Evolutionary conservation across 2,113 vertebrate species (phyloP).

Genomic region (Myiagra hebetior): DNA sequence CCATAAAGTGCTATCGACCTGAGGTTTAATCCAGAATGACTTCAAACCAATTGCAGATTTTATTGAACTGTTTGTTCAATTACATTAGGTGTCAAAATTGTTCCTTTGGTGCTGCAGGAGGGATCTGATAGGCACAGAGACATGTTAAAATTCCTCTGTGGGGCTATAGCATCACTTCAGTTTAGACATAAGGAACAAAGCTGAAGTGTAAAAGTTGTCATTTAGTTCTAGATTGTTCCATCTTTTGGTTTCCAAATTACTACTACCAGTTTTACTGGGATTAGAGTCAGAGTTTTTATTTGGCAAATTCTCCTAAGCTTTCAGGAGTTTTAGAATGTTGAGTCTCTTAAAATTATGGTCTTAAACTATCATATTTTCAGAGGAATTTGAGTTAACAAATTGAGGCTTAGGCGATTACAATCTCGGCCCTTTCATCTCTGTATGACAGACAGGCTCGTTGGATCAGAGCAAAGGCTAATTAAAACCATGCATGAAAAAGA

Average conservation of each 20-base stretch:
- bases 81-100: slow-evolving; percentile 39
- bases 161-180: not conserved
- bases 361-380: not conserved
- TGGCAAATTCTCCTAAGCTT: not conserved
- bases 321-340: not conserved
- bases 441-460: not conserved
- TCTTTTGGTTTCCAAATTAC: not conserved
- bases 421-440: not conserved
- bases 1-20: not conserved
- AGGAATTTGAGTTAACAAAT: not conserved
- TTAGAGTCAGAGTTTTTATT: not conserved
- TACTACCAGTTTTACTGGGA: not conserved
- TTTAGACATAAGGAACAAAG: not conserved
- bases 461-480: not conserved
- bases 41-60: slow-evolving; percentile 45
- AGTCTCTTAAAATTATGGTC: not conserved
- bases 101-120: not conserved
- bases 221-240: slow-evolving; percentile 11
- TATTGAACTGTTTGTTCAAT: slow-evolving; percentile 45
- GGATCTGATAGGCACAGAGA: slow-evolving; percentile 4
- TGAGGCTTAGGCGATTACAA: not conserved
- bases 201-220: not conserved
- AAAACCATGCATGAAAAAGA: not conserved
- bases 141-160: not conserved
- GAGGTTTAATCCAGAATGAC: slow-evolving; percentile 32